Percentiles rank a stretch among this genome's conserved stretches.
Conservation (phyloP, 2,888 invertebrate genomes). For the Metopia argyrocephala region DNA sequence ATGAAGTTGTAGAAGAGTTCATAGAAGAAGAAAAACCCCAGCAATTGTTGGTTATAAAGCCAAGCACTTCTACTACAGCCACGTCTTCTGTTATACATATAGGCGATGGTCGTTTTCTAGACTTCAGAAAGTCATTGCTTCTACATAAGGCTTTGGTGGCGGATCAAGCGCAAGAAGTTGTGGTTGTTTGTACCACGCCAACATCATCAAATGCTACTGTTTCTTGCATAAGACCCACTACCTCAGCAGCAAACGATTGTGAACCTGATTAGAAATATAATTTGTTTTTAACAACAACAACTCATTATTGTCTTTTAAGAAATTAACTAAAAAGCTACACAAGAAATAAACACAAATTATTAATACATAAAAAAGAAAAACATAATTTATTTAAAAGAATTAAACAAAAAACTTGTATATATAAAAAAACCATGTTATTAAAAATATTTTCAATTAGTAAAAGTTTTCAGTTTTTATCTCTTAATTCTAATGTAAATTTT, state of each 20-base stretch:
- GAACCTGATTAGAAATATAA: constrained; percentile 66
- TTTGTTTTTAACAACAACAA: constrained; percentile 33
- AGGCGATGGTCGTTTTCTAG: constrained; percentile 59
- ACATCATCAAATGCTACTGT: constrained; percentile 26
- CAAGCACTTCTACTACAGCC: constrained; percentile 42
- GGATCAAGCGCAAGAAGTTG: constrained; percentile 56
- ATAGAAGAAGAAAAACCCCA: constrained; percentile 11
- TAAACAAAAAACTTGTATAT: constrained; percentile 36
- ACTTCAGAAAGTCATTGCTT: constrained; percentile 62
- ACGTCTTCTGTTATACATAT: constrained; percentile 60
- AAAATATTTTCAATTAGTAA: background rate
- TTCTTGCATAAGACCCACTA: constrained; percentile 63
- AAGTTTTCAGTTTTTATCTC: background rate
- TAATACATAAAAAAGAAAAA: constrained; percentile 26
- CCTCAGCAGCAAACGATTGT: constrained; percentile 65
- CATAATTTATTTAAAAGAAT: constrained; percentile 53
- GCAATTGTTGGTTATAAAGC: constrained; percentile 36
- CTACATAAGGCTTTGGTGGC: constrained; percentile 61
- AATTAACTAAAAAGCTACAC: constrained; percentile 43
- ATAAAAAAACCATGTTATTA: background rate
- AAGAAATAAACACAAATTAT: constrained; percentile 58
- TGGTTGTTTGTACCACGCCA: constrained; percentile 48
- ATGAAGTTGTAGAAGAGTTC: background rate
- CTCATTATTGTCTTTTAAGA: constrained; percentile 42
- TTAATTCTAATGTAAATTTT: too few species aligned